phyloP scores from a whole-genome alignment of 2,888 invertebrate species.

The Caprella mutica region DNA sequence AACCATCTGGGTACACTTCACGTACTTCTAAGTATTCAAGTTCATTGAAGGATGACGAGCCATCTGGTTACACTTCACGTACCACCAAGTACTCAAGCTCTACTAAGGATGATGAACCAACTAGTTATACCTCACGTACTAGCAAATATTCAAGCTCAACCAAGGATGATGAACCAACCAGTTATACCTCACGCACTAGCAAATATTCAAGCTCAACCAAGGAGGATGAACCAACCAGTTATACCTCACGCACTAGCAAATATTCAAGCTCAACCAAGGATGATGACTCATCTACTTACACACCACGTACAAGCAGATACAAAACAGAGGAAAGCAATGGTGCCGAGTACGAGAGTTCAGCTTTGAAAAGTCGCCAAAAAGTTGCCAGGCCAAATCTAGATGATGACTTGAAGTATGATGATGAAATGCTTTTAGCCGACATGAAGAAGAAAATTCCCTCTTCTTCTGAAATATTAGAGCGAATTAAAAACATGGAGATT shows the following conservation, averaged over 20 bases:
- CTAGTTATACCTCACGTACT: neutral
- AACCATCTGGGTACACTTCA: no score
- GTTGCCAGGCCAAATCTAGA: neutral
- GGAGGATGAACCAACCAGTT: neutral
- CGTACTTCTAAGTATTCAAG: no score
- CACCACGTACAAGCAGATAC: neutral
- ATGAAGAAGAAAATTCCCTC: conserved; percentile 31
- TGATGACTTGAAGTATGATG: conserved; percentile 14
- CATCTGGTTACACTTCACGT: neutral
- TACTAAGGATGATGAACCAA: neutral
- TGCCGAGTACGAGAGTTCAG: conserved; percentile 6
- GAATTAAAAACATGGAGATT: conserved; percentile 30
- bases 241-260: neutral
- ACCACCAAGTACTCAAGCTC: neutral
- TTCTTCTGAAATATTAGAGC: conserved; percentile 29
- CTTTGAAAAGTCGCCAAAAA: neutral
- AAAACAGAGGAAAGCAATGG: no score
- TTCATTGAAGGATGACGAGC: conserved; percentile 1
- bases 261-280: neutral
- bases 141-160: neutral
- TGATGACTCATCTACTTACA: conserved; percentile 4
- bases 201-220: neutral
- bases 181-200: neutral
- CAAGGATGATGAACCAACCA: conserved; percentile 3
- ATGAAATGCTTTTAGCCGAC: conserved; percentile 17